Conservation (phyloP, 2,888 invertebrate species). For the Sphaerophoria taeniata region DNA sequence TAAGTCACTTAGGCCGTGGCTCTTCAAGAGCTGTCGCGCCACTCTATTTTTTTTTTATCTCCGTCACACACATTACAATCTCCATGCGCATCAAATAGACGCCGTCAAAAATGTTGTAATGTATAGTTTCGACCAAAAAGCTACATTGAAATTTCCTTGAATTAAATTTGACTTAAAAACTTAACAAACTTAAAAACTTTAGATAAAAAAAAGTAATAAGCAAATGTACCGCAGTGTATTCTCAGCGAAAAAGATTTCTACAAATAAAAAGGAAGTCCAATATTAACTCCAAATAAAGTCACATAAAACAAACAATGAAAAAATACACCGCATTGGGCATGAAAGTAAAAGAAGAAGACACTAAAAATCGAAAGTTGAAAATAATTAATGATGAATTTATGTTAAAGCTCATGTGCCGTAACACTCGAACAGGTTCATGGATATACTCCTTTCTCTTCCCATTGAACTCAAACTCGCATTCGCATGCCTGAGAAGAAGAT, state of each 20-base stretch:
- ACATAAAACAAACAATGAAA: conserved; percentile 16
- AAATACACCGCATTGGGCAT: background rate
- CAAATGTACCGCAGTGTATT: background rate
- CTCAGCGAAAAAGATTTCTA: conserved; percentile 26
- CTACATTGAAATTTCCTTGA: no score
- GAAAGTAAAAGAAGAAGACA: conserved; percentile 31
- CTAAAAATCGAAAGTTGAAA: conserved; percentile 71
- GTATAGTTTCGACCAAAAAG: no score
- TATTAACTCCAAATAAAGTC: conserved; percentile 30
- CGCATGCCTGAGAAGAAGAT: background rate
- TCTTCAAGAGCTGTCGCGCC: no score
- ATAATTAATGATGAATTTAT: conserved; percentile 66
- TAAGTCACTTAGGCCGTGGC: no score
- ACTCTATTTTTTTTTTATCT: no score
- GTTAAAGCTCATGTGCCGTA: conserved; percentile 30
- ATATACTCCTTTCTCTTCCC: conserved; percentile 20
- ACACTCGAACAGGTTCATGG: conserved; percentile 24
- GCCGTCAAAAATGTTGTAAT: no score
- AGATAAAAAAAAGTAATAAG: no score
- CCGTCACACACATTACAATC: no score
- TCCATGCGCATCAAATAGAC: no score
- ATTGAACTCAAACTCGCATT: no score
- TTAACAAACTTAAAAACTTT: no score
- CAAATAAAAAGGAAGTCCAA: conserved; percentile 31
- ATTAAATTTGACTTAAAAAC: no score